phyloP scores from a whole-genome alignment of 2,797 vertebrate genomes.

The Glossophaga mutica region DNA sequence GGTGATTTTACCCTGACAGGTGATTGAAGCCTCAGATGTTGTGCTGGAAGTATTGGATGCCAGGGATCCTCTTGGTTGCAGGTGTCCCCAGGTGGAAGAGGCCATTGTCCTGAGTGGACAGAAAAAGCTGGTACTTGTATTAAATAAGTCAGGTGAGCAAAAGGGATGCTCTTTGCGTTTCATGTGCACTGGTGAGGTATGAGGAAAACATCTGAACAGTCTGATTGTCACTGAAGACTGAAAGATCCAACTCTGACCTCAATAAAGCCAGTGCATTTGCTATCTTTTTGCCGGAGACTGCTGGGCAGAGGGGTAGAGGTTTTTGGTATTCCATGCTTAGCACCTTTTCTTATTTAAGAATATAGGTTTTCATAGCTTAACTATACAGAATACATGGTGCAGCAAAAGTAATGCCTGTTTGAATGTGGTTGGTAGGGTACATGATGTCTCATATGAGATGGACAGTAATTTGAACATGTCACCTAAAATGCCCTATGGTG shows the following conservation, averaged over 20 bases:
- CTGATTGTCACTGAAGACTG: conserved; percentile 80
- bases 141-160: conserved; percentile 94
- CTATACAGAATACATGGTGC: not conserved
- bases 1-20: conserved; percentile 80
- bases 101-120: conserved; percentile 83
- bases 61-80: conserved; percentile 93
- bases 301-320: not conserved
- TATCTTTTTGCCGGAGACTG: not conserved
- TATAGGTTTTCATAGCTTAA: not conserved
- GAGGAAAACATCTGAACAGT: conserved; percentile 78
- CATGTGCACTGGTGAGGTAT: conserved; percentile 72
- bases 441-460: too few species aligned
- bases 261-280: not conserved
- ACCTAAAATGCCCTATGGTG: too few species aligned
- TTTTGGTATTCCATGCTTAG: not conserved
- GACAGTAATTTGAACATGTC: too few species aligned
- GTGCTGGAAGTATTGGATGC: conserved; percentile 94
- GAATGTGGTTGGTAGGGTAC: too few species aligned
- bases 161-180: not conserved
- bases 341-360: not conserved
- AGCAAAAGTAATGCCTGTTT: too few species aligned
- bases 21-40: conserved; percentile 91
- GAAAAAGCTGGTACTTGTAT: conserved; percentile 91
- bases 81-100: conserved; percentile 94
- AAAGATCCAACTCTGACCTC: conserved; percentile 86